A percentile compares a stretch with the other conserved stretches of the same genome.
Evolutionary conservation across 2,113 vertebrate species (phyloP).

Genomic region (Thalassarche chlororhynchos): DNA sequence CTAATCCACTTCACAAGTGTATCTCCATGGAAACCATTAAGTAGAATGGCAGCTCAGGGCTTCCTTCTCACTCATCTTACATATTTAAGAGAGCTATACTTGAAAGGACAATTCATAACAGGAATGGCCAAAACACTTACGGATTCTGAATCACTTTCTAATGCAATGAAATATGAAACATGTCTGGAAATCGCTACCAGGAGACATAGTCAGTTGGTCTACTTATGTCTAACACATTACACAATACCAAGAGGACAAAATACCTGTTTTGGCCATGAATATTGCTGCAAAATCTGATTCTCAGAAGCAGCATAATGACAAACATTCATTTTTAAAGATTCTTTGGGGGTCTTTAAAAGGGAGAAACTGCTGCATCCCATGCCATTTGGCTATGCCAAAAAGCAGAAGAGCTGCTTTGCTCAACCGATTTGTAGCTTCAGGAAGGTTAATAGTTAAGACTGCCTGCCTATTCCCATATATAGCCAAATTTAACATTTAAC

Average conservation of each 20-base stretch:
- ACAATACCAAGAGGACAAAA: not conserved
- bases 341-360: not conserved
- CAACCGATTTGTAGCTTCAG: not conserved
- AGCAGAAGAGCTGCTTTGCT: not conserved
- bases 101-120: not conserved
- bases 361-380: not conserved
- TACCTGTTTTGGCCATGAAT: not conserved
- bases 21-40: constrained; percentile 33
- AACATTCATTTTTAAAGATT: not conserved
- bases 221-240: not conserved
- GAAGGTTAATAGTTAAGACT: not conserved
- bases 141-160: not conserved
- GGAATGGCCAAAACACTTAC: not conserved
- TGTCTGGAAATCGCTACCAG: not conserved
- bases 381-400: not conserved
- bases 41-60: not conserved
- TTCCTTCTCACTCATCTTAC: not conserved
- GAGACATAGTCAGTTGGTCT: not conserved
- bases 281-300: not conserved
- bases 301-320: not conserved
- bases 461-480: not conserved
- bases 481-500: not conserved
- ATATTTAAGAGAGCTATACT: not conserved
- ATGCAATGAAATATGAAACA: not conserved
- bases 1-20: not conserved